Percentiles rank a stretch among this genome's conserved stretches.
Conservation (phyloP, 2,888 invertebrate genomes). For the Drosophila kuntzei region DNA sequence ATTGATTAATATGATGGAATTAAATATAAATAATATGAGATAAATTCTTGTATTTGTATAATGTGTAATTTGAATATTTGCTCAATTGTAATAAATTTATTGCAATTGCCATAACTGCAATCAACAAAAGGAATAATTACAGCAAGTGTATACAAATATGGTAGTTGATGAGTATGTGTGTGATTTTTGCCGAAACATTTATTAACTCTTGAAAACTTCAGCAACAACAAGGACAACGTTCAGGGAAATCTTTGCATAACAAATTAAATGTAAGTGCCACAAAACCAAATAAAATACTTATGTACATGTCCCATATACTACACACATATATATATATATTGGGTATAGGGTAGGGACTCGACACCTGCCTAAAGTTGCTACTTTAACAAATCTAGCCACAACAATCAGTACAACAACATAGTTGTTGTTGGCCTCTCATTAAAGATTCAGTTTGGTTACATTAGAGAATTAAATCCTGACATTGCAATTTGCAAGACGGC, state of each 20-base stretch:
- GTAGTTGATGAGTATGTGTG: slow-evolving; percentile 16
- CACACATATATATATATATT: too few relatives aligned
- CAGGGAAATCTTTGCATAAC: slow-evolving; percentile 72
- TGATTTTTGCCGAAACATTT: slow-evolving; percentile 57
- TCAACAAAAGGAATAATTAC: slow-evolving; percentile 39
- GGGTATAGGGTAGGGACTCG: neutral
- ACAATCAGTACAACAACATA: slow-evolving; percentile 37
- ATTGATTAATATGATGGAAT: slow-evolving; percentile 6
- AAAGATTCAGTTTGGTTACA: slow-evolving; percentile 81
- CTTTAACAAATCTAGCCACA: slow-evolving; percentile 55
- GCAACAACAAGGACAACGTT: slow-evolving; percentile 31
- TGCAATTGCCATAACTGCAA: slow-evolving; percentile 51
- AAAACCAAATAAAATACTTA: slow-evolving; percentile 72
- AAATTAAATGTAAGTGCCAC: slow-evolving; percentile 77
- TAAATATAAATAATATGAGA: slow-evolving; percentile 4
- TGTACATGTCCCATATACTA: slow-evolving; percentile 23
- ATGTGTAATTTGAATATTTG: slow-evolving; percentile 15
- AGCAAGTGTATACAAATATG: slow-evolving; percentile 15
- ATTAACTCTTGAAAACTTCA: slow-evolving; percentile 53
- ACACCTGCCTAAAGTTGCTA: slow-evolving; percentile 45
- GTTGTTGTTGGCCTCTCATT: slow-evolving; percentile 70
- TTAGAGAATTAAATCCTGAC: slow-evolving; percentile 80
- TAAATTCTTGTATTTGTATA: neutral
- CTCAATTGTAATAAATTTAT: slow-evolving; percentile 24
- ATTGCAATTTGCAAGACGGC: slow-evolving; percentile 47